Conservation (phyloP, 53 echinoderm and acorn worm genomes). For the Pentamera pediparva region DNA sequence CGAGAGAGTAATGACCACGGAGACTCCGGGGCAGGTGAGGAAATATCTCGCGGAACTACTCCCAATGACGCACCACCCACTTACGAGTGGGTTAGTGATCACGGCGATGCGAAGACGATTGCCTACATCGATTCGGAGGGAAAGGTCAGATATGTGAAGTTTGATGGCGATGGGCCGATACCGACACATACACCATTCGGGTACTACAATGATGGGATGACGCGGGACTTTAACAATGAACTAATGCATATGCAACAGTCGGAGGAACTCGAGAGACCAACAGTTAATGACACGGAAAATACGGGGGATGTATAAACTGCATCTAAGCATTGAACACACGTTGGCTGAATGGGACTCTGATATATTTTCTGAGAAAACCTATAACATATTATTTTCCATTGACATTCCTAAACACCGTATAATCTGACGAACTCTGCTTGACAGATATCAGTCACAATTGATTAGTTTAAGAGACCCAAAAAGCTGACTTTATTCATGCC, state of each 20-base stretch:
- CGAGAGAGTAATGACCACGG: background rate
- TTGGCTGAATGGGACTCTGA: no score
- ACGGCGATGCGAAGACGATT: background rate
- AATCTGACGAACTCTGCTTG: no score
- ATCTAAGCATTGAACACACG: no score
- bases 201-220: conserved; percentile 19
- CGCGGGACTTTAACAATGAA: background rate
- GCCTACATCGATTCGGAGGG: conserved; percentile 10
- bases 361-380: no score
- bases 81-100: conserved; percentile 22
- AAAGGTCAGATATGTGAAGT: background rate
- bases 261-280: no score
- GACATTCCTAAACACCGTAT: no score
- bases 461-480: no score
- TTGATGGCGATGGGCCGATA: conserved; percentile 9
- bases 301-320: no score
- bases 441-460: no score
- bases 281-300: no score
- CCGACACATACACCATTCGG: conserved; percentile 24
- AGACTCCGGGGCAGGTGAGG: background rate
- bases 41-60: background rate
- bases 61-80: conserved; percentile 16
- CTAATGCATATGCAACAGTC: background rate
- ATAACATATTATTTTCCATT: no score
- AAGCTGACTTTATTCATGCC: no score